phyloP scores from a whole-genome alignment of 1,140 invertebrate species.

The Drosophila rufa region DNA sequence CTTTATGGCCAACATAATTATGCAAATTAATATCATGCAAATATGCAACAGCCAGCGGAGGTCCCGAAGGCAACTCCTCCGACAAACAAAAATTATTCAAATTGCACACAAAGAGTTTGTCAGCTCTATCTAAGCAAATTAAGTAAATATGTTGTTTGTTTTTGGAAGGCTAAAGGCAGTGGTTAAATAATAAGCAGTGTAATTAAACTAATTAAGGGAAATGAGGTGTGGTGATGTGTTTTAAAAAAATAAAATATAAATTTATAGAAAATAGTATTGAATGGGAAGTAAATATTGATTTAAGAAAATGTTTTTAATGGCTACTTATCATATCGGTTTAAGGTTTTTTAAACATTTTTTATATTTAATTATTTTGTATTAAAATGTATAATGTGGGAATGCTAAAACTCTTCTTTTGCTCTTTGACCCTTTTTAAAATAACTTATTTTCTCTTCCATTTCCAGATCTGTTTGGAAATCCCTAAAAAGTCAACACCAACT shows the following conservation, averaged over 20 bases:
- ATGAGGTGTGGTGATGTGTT: too few species aligned
- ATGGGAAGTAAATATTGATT: too few species aligned
- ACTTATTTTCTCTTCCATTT: constrained; percentile 7
- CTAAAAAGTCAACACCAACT: neutral
- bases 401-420: too few species aligned
- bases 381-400: too few species aligned
- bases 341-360: too few species aligned
- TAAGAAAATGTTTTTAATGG: too few species aligned
- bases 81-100: constrained; percentile 30
- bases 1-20: constrained; percentile 58
- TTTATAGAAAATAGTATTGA: too few species aligned
- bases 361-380: too few species aligned
- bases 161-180: neutral
- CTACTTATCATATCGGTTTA: too few species aligned
- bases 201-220: constrained; percentile 9
- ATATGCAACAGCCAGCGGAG: constrained; percentile 25
- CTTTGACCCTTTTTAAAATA: neutral
- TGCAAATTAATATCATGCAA: constrained; percentile 58
- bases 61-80: neutral
- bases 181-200: neutral
- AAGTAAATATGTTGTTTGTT: constrained; percentile 13
- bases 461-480: constrained; percentile 1
- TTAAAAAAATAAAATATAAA: neutral
- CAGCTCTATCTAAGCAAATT: constrained; percentile 21
- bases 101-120: constrained; percentile 16